A percentile compares a stretch with the other conserved stretches of the same genome.
Conservation (phyloP, 2,888 invertebrate genomes). For the Melinopterus prodromus region DNA sequence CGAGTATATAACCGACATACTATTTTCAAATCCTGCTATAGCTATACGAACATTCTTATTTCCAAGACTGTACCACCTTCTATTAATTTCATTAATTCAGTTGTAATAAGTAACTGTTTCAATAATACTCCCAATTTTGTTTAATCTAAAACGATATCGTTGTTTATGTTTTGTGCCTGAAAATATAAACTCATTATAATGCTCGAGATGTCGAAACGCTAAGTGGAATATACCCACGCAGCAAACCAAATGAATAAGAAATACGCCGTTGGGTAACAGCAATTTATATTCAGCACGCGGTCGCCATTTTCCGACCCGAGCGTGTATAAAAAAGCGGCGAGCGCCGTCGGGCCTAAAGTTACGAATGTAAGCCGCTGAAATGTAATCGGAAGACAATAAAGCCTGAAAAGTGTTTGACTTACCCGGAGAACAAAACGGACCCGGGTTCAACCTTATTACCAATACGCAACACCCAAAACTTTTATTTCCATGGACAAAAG, state of each 20-base stretch:
- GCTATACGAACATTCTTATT: too few species aligned
- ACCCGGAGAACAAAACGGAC: neutral
- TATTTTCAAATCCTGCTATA: too few species aligned
- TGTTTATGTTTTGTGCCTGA: neutral
- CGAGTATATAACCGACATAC: too few species aligned
- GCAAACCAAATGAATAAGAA: constrained; percentile 24
- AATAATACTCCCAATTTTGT: too few species aligned
- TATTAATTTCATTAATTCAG: too few species aligned
- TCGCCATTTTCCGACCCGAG: neutral
- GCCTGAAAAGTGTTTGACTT: neutral
- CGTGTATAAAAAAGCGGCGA: neutral
- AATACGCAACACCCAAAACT: too few species aligned
- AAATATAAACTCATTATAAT: neutral
- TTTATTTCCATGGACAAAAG: too few species aligned
- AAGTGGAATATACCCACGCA: constrained; percentile 8
- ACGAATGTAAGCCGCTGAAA: neutral
- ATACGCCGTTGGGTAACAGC: constrained; percentile 26
- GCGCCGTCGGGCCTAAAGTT: neutral
- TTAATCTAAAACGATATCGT: too few species aligned
- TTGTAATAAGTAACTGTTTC: too few species aligned
- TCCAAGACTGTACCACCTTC: too few species aligned
- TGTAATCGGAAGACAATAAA: neutral
- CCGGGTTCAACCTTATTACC: too few species aligned
- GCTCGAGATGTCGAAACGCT: neutral
- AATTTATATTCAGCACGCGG: constrained; percentile 44